A percentile compares a stretch with the other conserved stretches of the same genome.
phyloP scores from a whole-genome alignment of 2,888 invertebrate genomes.

The Eupithecia subfuscata region DNA sequence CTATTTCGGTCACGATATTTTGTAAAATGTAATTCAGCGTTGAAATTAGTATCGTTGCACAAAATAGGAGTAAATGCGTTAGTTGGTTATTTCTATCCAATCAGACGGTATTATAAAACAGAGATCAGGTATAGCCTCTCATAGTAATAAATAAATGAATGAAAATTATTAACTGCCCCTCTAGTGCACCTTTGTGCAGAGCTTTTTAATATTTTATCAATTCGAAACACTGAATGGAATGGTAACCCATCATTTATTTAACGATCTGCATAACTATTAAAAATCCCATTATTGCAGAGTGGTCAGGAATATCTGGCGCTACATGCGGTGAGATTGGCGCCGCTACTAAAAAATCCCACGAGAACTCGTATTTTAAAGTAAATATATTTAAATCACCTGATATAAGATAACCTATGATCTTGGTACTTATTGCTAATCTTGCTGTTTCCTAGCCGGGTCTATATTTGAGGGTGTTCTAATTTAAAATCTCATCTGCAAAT shows the following conservation, averaged over 20 bases:
- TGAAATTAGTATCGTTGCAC: neutral
- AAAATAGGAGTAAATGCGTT: too few relatives aligned
- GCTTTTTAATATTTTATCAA: constrained; percentile 2
- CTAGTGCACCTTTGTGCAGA: neutral
- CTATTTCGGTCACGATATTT: constrained; percentile 15
- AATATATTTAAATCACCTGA: too few relatives aligned
- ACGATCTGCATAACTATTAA: constrained; percentile 31
- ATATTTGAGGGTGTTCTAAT: neutral
- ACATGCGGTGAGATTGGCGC: neutral
- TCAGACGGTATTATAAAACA: neutral
- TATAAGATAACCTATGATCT: too few relatives aligned
- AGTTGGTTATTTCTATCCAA: neutral
- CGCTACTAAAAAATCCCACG: neutral
- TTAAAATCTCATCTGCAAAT: neutral
- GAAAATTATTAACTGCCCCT: neutral
- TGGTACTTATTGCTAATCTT: too few relatives aligned
- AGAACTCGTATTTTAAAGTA: neutral
- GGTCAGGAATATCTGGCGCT: constrained; percentile 37
- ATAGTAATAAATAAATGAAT: neutral
- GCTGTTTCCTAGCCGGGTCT: neutral
- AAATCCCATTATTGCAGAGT: constrained; percentile 32
- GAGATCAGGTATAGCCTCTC: too few relatives aligned
- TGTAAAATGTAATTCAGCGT: neutral
- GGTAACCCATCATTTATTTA: constrained; percentile 29
- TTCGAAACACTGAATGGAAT: constrained; percentile 18